Conservation (phyloP, 2,113 vertebrate genomes). For the Glaucomys volans region DNA sequence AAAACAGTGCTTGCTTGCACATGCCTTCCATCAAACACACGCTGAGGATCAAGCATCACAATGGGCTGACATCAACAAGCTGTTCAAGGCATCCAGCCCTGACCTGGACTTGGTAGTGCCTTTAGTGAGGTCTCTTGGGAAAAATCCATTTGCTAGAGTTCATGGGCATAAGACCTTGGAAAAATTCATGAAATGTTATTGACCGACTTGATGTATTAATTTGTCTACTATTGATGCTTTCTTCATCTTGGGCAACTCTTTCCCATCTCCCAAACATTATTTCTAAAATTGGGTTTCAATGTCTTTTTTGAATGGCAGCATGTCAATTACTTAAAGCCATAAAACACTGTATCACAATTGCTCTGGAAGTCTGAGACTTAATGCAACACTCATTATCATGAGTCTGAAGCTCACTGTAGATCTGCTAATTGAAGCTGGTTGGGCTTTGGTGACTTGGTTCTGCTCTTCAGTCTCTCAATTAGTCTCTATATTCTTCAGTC, state of each 20-base stretch:
- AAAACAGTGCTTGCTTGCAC: neutral
- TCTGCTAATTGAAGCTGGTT: neutral
- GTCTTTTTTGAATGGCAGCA: neutral
- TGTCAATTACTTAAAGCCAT: neutral
- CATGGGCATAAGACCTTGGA: neutral
- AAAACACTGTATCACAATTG: neutral
- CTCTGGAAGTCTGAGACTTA: neutral
- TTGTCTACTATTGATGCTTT: conserved; percentile 14
- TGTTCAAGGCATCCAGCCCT: neutral
- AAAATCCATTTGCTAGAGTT: neutral
- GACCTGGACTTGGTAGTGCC: neutral
- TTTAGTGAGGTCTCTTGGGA: neutral
- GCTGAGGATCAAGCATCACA: neutral
- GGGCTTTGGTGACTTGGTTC: neutral
- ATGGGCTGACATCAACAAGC: neutral
- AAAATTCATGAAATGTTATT: conserved; percentile 2
- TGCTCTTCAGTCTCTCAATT: neutral
- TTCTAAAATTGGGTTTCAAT: neutral
- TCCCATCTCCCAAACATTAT: neutral
- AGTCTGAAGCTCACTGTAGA: neutral
- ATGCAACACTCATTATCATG: neutral
- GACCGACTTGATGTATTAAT: neutral
- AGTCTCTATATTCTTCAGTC: neutral
- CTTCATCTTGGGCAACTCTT: neutral
- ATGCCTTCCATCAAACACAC: rapidly evolving